Evolutionary conservation across 2,888 invertebrate species (phyloP), one percentile per base, ranked within the genome.

Genomic region (Trissonchulus latispiculum): DNA sequence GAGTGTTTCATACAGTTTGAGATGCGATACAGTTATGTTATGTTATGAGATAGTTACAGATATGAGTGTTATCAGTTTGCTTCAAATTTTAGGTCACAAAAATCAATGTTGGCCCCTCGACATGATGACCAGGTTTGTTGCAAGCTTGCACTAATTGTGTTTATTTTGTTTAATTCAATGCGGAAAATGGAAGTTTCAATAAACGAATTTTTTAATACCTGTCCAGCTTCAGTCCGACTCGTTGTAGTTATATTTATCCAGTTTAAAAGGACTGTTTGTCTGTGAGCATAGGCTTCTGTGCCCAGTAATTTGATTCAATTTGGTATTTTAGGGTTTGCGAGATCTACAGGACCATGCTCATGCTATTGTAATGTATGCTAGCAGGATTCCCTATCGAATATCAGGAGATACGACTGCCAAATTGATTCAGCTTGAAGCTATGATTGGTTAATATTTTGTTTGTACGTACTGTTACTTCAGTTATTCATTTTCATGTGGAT

Each of bases 381-480:
- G 95, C 37, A 92, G 93, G 83, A 88, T 96, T 80, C 92, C 95
- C 0, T 95, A 95, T 85, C 87, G 94, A 78, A 91, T 96, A 90
- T 95, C 95, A 1, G 92, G 93, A 15, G 94, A 95, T 83, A 93
- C 92, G 8, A 95, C 94, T 84, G 92, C 92, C 77, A 89, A 92
- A 80, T 88, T 96, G 64, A 92, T 95, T 28, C 95, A 95, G 85
- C 90, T 94, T 88, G 95, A 96, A 86, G 93, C 94, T 76, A 87
- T 93, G 67, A 94, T 96, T 92, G 91, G 93, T 86, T 95, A 86
- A 88, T 75, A 78, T 28, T 1, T 28, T 18, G 1, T 67, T 72
- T n/a, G n/a, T n/a, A n/a, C n/a, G n/a, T n/a, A n/a, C n/a, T n/a
- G n/a, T n/a, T n/a, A n/a, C n/a, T n/a, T n/a, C n/a, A n/a, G n/a